Evolutionary conservation across 2,888 invertebrate species (phyloP), one percentile per base, ranked within the genome.

Genomic region (Holacanthella duospinosa): DNA sequence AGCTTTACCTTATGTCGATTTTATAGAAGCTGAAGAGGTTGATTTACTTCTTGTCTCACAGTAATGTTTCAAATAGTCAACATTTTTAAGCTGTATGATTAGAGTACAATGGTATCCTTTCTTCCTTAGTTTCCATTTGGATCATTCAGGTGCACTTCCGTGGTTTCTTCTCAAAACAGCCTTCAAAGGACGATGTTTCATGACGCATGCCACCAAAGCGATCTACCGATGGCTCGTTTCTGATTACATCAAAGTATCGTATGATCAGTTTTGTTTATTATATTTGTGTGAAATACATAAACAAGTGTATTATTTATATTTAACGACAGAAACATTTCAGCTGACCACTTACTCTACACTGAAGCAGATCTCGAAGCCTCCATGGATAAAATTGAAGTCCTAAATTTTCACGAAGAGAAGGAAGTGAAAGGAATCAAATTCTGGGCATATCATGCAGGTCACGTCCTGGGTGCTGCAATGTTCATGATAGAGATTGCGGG

Each of bases 401-500:
- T 96, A 16, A 95, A 96, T 80, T 97, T 96, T 75, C 96, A 95
- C 66, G 95, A 95, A 77, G 97, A 99, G 77, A 93, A 93, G 74
- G 97, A 97, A 75, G 90, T 99, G 0, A 87, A 92, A 74, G 99
- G 96, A 0, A 86, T 99, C 0, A 86, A 92, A 74, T 99, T 99
- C 80, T 97, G 97, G 58, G 95, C 96, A 0, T 99, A 99, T 78
- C 93, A 94, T 77, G 99, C 99, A 0, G 99, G 99, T 0, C 99
- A 99, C 78, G 99, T 99, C 2, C 81, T 99, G 0, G 99, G 99
- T 0, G 99, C 99, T 0, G 97, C 97, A 61, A 99, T 99, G 97
- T 99, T 99, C 77, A 96, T 99, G 95, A 92, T 99, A 64, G 97
- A 99, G 82, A 99, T 99, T 59, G 99, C 97, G 29, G 99, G 97